A percentile compares a stretch with the other conserved stretches of the same genome.
Conservation (phyloP, 1,140 invertebrate species). For the Macrotrachela quadricornifera region DNA sequence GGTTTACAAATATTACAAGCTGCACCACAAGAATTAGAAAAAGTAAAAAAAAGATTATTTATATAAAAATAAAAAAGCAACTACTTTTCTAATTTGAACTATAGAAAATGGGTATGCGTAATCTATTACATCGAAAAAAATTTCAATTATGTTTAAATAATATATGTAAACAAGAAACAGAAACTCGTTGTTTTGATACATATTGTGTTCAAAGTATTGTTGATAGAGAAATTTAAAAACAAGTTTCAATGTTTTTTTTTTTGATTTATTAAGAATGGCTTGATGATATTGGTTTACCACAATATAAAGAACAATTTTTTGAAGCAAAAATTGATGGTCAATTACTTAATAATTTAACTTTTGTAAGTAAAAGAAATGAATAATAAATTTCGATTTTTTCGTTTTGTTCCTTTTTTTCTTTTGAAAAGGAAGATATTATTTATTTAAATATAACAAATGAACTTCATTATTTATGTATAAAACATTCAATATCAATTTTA, state of each 20-base stretch:
- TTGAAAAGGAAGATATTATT: conserved; percentile 47
- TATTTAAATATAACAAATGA: conserved; percentile 61
- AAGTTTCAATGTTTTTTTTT: no score
- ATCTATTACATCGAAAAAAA: conserved; percentile 72
- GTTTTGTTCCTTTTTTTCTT: neutral
- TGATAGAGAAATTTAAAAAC: no score
- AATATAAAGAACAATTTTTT: conserved; percentile 77
- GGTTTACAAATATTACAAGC: conserved; percentile 58
- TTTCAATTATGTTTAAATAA: conserved; percentile 25
- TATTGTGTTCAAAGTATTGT: no score
- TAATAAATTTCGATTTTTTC: neutral
- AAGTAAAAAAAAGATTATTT: conserved; percentile 31
- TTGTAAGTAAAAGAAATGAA: no score
- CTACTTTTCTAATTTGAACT: conserved; percentile 1
- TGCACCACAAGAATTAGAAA: conserved; percentile 59
- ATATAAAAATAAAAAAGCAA: no score
- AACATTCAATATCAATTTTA: conserved; percentile 63
- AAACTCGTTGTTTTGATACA: no score
- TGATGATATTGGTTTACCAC: conserved; percentile 81
- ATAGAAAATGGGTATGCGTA: conserved; percentile 36
- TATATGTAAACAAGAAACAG: no score
- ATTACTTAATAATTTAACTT: conserved; percentile 55
- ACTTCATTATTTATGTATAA: conserved; percentile 67
- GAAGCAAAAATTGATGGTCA: conserved; percentile 73
- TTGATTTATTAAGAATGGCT: conserved; percentile 42